Conservation (phyloP, 2,113 vertebrate species). For the Centropristis striata region DNA sequence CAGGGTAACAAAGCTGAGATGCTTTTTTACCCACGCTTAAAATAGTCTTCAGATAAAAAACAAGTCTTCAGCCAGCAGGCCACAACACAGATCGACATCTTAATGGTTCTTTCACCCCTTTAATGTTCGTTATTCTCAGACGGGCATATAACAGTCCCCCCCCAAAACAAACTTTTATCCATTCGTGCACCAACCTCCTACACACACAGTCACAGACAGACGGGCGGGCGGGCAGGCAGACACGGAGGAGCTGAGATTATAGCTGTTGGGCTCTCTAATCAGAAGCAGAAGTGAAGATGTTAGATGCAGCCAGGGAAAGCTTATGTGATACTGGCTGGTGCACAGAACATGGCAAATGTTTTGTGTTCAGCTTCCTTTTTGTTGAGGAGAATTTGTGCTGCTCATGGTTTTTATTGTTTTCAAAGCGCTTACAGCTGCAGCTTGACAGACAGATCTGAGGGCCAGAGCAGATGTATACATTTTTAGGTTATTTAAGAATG, state of each 20-base stretch:
- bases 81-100: conserved; percentile 52
- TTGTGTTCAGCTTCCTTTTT: conserved; percentile 4
- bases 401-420: not conserved
- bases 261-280: conserved; percentile 68
- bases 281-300: conserved; percentile 62
- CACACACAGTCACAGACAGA: conserved; percentile 60
- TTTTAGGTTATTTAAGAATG: not conserved
- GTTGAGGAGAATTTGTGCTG: not conserved
- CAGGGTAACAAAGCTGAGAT: conserved; percentile 51
- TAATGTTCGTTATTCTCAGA: conserved; percentile 29
- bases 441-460: not conserved
- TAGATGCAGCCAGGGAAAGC: conserved; percentile 23
- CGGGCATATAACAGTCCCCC: not conserved
- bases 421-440: not conserved
- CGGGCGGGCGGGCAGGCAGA: conserved; percentile 53
- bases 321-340: conserved; percentile 12
- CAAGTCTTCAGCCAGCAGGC: conserved; percentile 22
- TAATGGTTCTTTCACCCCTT: conserved; percentile 41
- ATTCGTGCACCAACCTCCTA: conserved; percentile 50
- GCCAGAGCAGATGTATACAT: not conserved
- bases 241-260: conserved; percentile 56
- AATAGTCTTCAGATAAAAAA: conserved; percentile 53
- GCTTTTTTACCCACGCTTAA: conserved; percentile 35
- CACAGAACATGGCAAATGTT: not conserved
- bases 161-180: conserved; percentile 45